These are phyloP conservation scores for Mantis religiosa DNA, from an alignment of 2,888 invertebrate genomes.

Conservation along the genomic window DNA sequence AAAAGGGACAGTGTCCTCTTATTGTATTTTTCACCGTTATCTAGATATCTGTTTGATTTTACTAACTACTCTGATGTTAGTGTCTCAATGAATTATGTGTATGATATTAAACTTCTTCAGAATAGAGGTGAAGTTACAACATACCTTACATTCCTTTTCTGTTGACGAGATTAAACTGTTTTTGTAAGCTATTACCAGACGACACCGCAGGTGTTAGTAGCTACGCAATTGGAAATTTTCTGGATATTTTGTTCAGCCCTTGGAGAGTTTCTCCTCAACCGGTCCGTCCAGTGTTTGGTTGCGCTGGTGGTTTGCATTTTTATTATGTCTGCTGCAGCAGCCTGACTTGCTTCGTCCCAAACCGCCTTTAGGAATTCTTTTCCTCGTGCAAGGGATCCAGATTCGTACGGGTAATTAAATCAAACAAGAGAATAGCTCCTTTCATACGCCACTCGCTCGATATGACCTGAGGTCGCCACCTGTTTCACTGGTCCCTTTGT, in stretches of 20 bases:
- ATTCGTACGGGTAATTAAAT: background rate
- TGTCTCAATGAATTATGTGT: too few relatives aligned
- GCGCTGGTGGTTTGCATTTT: constrained; percentile 6
- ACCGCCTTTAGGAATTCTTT: background rate
- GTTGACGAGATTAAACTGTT: too few relatives aligned
- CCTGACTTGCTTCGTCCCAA: background rate
- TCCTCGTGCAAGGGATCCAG: background rate
- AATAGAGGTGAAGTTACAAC: too few relatives aligned
- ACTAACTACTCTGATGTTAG: too few relatives aligned
- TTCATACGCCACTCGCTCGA: background rate
- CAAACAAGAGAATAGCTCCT: background rate
- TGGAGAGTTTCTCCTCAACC: background rate
- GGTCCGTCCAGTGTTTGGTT: background rate
- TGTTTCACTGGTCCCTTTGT: background rate
- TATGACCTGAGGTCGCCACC: background rate
- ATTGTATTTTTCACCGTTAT: too few relatives aligned
- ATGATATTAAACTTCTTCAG: too few relatives aligned
- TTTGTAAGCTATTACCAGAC: too few relatives aligned
- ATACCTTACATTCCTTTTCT: too few relatives aligned
- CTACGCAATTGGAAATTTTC: too few relatives aligned
- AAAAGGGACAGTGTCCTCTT: too few relatives aligned
- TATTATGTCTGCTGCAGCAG: constrained; percentile 8
- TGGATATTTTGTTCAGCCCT: background rate
- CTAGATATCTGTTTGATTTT: too few relatives aligned
- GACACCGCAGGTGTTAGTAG: too few relatives aligned